phyloP scores from a whole-genome alignment of 2,113 vertebrate genomes.

The Hirundichthys speculiger region DNA sequence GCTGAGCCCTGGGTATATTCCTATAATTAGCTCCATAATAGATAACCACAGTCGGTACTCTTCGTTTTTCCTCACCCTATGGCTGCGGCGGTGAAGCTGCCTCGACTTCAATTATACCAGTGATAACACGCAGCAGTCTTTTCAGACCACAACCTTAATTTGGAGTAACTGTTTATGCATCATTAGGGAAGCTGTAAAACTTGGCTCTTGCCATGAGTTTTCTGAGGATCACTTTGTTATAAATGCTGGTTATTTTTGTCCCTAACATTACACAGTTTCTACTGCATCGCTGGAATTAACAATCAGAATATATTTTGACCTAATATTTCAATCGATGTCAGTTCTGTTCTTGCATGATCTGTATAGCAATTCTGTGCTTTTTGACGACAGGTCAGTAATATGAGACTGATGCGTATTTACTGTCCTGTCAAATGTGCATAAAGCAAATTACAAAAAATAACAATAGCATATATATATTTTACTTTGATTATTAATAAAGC shows the following conservation, averaged over 20 bases:
- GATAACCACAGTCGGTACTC: constrained; percentile 55
- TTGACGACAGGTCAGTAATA: too few species aligned
- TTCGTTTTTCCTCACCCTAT: constrained; percentile 52
- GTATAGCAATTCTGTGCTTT: too few species aligned
- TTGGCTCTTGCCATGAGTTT: constrained; percentile 2
- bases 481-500: too few species aligned
- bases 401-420: too few species aligned
- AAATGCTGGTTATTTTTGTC: too few species aligned
- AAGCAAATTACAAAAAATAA: too few species aligned
- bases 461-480: too few species aligned
- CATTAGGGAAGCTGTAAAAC: constrained; percentile 12
- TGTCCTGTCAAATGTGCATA: too few species aligned
- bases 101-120: constrained; percentile 53
- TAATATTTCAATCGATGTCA: too few species aligned
- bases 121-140: constrained; percentile 45
- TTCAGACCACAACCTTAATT: constrained; percentile 22
- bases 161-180: constrained; percentile 24
- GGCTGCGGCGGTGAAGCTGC: constrained; percentile 57
- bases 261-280: neutral
- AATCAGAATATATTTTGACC: too few species aligned
- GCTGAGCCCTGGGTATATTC: constrained; percentile 59
- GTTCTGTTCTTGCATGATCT: too few species aligned
- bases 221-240: constrained; percentile 10
- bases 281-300: too few species aligned
- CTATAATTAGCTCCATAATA: constrained; percentile 72